phyloP scores from a whole-genome alignment of 2,113 vertebrate species.

The Rhinoderma darwinii region DNA sequence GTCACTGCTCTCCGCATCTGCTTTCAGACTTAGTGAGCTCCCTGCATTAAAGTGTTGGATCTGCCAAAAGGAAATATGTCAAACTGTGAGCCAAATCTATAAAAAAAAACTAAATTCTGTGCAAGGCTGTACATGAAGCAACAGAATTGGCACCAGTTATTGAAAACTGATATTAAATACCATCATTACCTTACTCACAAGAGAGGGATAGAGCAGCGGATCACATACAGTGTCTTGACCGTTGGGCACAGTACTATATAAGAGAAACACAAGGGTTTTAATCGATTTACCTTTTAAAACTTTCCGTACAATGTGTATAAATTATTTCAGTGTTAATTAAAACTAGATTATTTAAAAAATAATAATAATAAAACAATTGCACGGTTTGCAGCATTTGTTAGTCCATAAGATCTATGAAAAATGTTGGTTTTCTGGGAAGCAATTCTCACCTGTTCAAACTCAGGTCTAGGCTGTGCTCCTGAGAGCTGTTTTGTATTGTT shows the following conservation, averaged over 20 bases:
- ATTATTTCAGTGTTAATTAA: no score
- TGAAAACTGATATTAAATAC: slow-evolving; percentile 74
- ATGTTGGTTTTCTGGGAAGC: no score
- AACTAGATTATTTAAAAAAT: background rate
- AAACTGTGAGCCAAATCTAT: background rate
- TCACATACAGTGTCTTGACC: slow-evolving; percentile 93
- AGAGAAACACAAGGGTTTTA: slow-evolving; percentile 77
- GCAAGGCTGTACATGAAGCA: background rate
- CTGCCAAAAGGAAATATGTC: slow-evolving; percentile 64
- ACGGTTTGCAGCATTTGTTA: background rate
- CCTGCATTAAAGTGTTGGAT: slow-evolving; percentile 89
- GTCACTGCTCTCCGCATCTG: slow-evolving; percentile 81
- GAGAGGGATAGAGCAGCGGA: slow-evolving; percentile 99
- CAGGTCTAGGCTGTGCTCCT: slow-evolving; percentile 93
- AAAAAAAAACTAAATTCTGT: background rate
- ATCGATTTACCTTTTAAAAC: background rate
- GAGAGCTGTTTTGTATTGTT: slow-evolving; percentile 79
- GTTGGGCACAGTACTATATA: slow-evolving; percentile 93
- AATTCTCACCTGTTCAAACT: slow-evolving; percentile 87
- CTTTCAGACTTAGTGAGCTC: slow-evolving; percentile 85
- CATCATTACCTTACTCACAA: slow-evolving; percentile 99
- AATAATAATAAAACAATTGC: background rate
- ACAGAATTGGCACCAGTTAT: slow-evolving; percentile 56
- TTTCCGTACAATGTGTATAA: background rate
- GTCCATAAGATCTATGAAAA: background rate